A percentile compares a stretch with the other conserved stretches of the same genome.
phyloP scores from a whole-genome alignment of 2,797 vertebrate species.

The Macropus fuliginosus region DNA sequence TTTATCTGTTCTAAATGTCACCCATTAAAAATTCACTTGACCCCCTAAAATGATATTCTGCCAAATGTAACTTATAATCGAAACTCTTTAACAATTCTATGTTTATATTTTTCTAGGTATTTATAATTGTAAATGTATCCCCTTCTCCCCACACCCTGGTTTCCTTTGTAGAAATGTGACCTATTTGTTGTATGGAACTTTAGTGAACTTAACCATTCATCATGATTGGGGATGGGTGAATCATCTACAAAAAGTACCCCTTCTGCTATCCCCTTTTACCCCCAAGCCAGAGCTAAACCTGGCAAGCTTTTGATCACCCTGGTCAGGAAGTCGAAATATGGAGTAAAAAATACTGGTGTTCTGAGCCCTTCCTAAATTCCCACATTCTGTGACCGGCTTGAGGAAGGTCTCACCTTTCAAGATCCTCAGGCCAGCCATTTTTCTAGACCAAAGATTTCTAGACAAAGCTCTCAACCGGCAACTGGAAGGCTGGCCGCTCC shows the following conservation, averaged over 20 bases:
- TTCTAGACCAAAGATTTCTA: slow-evolving; percentile 71
- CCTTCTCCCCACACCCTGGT: not conserved
- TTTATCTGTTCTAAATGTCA: slow-evolving; percentile 72
- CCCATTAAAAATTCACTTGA: slow-evolving; percentile 74
- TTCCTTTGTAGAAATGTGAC: slow-evolving; percentile 76
- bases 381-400: slow-evolving; percentile 47
- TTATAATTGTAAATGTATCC: slow-evolving; percentile 75
- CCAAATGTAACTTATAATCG: slow-evolving; percentile 79
- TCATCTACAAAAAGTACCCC: slow-evolving; percentile 6
- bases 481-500: slow-evolving; percentile 46
- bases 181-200: slow-evolving; percentile 76
- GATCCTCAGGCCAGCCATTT: slow-evolving; percentile 68
- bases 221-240: slow-evolving; percentile 74
- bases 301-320: not conserved
- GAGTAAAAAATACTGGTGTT: slow-evolving; percentile 54
- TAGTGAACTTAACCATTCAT: slow-evolving; percentile 78
- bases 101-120: slow-evolving; percentile 79
- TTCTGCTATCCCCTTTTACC: not conserved
- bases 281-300: not conserved
- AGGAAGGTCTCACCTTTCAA: slow-evolving; percentile 35
- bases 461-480: slow-evolving; percentile 61
- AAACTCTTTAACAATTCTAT: slow-evolving; percentile 9
- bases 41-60: slow-evolving; percentile 73
- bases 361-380: slow-evolving; percentile 54
- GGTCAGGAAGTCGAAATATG: not conserved